phyloP scores from a whole-genome alignment of 2,888 invertebrate species.

The Bombyx huttoni region DNA sequence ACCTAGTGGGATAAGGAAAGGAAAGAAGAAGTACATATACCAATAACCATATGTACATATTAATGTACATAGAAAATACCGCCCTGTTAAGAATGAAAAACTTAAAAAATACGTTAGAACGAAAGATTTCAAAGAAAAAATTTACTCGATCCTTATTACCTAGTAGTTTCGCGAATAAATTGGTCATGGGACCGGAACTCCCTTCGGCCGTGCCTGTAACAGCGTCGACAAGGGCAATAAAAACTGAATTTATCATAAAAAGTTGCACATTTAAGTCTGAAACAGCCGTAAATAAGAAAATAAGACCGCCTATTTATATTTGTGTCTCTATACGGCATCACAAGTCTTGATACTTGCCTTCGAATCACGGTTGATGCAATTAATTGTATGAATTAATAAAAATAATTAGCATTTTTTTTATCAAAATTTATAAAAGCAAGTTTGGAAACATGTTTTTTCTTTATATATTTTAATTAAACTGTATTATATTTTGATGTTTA shows the following conservation, averaged over 20 bases:
- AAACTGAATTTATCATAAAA: constrained; percentile 61
- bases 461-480: too few species aligned
- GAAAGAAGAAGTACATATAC: too few species aligned
- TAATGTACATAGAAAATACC: too few species aligned
- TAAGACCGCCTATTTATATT: constrained; percentile 62
- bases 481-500: too few species aligned
- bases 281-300: constrained; percentile 63
- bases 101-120: not conserved
- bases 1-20: too few species aligned
- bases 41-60: too few species aligned
- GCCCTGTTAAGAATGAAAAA: too few species aligned
- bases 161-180: not conserved
- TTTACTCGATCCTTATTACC: not conserved
- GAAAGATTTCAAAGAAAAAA: not conserved
- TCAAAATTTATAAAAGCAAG: too few species aligned
- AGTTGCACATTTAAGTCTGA: constrained; percentile 59
- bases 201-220: constrained; percentile 5
- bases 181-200: not conserved
- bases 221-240: constrained; percentile 39
- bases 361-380: too few species aligned
- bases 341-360: constrained; percentile 26
- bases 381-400: too few species aligned
- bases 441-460: too few species aligned
- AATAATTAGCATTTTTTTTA: too few species aligned
- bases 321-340: constrained; percentile 21